Base-by-base conservation (phyloP, 2,888 invertebrate genomes). In the Dusona sp. region DNA sequence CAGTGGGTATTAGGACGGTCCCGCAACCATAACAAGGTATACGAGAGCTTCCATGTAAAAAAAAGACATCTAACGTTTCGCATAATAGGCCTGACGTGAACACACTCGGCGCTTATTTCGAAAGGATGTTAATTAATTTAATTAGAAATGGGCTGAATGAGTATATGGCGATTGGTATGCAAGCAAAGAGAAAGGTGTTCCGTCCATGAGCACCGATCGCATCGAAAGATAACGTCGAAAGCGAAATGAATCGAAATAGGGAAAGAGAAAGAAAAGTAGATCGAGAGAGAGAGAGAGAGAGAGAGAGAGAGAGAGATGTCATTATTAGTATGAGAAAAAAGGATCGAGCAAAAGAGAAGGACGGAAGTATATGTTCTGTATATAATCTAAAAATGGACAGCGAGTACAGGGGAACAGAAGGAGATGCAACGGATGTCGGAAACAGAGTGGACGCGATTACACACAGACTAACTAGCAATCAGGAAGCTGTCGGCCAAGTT, bases 401-500 rank as follows among this genome's bases (percentile, higher is more conserved):
- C 61, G 65, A 70, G 54, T 51, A 84, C 72, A 51, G 72, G 78
- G 70, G 75, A 70, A 83, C 57, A 74, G 87, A 78, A 81, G 25
- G 86, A 79, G 86, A 81, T 79, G 80, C 75, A 74, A 61, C 67
- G 89, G 88, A 89, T 87, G 89, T 88, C 85, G 89, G 89, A 90
- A 88, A 88, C 89, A 84, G 88, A 89, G 89, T 89, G 90, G 89
- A 89, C 90, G 90, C 90, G 90, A 92, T 91, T 90, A 90, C 91
- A 90, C 89, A 89, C 87, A 88, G 90, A 90, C 91, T 92, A 91
- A 92, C 91, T 91, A 90, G 92, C 91, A 91, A 92, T 92, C 92
- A 92, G 91, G 90, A 91, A 92, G 91, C 90, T 92, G 91, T 91
- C 90, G 90, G 89, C 90, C 88, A 91, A 92, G 91, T 92, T 92